Conservation (phyloP, 1,140 invertebrate species). For the Pteromalus puparum region DNA sequence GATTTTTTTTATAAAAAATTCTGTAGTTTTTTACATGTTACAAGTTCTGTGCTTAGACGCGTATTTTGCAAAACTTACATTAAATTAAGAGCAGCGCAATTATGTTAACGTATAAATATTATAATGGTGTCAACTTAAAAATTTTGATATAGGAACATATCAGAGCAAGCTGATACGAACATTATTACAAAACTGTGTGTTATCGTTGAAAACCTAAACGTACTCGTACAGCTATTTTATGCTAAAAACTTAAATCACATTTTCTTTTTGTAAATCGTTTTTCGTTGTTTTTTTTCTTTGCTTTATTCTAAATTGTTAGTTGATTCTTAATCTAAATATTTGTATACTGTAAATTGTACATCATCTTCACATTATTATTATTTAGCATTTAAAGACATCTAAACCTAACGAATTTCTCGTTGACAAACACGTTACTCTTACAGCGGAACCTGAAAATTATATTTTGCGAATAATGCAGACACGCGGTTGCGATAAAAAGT, state of each 20-base stretch:
- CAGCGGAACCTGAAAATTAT: not conserved
- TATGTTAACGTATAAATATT: not conserved
- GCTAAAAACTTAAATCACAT: not conserved
- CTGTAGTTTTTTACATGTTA: not conserved
- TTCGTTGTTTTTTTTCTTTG: not conserved
- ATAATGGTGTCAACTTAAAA: not conserved
- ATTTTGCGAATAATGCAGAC: not conserved
- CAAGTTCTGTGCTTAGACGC: not conserved
- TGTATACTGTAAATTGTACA: not conserved
- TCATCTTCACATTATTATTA: not conserved
- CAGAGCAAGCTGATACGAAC: not conserved
- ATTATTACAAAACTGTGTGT: not conserved
- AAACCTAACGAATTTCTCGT: not conserved
- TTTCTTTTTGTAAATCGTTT: not conserved
- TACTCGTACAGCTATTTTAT: not conserved
- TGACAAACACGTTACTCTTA: not conserved
- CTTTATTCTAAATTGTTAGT: not conserved
- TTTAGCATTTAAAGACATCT: not conserved
- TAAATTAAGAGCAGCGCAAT: not conserved
- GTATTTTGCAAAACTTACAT: not conserved
- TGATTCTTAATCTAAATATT: not conserved
- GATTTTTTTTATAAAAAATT: not conserved
- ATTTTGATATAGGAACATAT: not conserved
- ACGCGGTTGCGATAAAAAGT: not conserved
- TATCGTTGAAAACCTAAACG: too few relatives aligned